Evolutionary conservation across 2,888 invertebrate species (phyloP), one percentile per base, ranked within the genome.

Genomic region (Aromia moschata): DNA sequence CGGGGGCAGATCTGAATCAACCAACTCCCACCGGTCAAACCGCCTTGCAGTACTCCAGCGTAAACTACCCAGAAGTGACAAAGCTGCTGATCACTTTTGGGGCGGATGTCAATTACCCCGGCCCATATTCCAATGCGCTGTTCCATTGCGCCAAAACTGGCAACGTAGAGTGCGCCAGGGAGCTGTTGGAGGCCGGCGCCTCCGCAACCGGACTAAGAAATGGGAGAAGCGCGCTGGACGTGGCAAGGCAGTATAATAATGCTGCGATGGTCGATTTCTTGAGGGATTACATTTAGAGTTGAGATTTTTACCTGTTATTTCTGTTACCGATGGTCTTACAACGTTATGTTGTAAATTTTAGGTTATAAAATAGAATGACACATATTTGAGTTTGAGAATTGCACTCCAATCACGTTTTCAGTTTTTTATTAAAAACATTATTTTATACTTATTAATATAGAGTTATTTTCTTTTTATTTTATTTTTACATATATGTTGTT

Each of bases 81-180:
- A 46, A 36, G 25, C 12, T 58, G 5, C 41, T 58, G 18, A 47
- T 58, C 20, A 9, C 20, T 9, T n/a, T 53, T 16, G 38, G 38
- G 9, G 54, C 43, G 9, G 16, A 55, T 16, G 54, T 59, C n/a
- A 47, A 54, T 17, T 49, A 43, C 38, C 58, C 58, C 10, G 54
- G 49, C 15, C 10, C 31, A 2, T 47, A 38, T 49, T 54, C 49
- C 5, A 10, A 16, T 4, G 54, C 49, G 2, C 31, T 59, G 3
- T 43, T 59, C 36, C 4, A 10, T 11, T 55, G 58, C 30, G 44
- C 54, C 1, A 59, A 54, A 30, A 2, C 5, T 10, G 58, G 49
- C 1, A 49, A 40, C n/a, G 1, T 7, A 2, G 38, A 47, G 10
- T 47, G 54, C 11, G 47, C 54, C 1, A 17, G n/a, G n/a, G 38